Evolutionary conservation across 2,113 vertebrate species (phyloP).

Genomic region (Percopsis transmontana): DNA sequence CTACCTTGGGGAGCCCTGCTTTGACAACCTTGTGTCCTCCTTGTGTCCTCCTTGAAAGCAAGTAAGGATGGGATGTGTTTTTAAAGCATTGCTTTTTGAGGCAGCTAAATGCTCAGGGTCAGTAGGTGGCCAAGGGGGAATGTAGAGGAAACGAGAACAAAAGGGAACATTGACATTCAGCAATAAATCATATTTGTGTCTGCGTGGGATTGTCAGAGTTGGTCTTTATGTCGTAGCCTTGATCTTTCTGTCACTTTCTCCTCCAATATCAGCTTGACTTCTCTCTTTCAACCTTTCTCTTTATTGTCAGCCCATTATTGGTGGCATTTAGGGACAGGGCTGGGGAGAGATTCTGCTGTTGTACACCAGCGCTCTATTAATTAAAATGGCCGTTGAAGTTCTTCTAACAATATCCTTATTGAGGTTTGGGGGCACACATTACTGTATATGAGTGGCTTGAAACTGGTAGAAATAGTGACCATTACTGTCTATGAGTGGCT

Average conservation of each 20-base stretch:
- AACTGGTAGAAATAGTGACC: neutral
- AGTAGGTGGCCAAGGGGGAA: constrained; percentile 24
- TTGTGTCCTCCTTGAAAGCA: constrained; percentile 11
- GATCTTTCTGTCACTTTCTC: neutral
- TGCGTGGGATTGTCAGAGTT: constrained; percentile 35
- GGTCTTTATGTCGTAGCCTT: neutral
- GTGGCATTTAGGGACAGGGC: no score
- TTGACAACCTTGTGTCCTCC: constrained; percentile 47
- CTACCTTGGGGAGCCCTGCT: constrained; percentile 42
- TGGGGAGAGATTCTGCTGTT: no score
- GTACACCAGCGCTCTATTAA: no score
- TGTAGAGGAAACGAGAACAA: constrained; percentile 8
- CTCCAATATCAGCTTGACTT: neutral
- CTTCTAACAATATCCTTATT: constrained; percentile 11
- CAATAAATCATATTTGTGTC: constrained; percentile 27
- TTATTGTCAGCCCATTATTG: neutral
- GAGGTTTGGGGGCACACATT: constrained; percentile 38
- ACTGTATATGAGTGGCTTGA: constrained; percentile 34
- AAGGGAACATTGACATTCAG: constrained; percentile 28
- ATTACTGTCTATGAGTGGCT: constrained; percentile 37
- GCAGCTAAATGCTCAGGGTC: constrained; percentile 52
- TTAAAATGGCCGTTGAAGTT: neutral
- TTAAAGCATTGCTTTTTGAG: constrained; percentile 59
- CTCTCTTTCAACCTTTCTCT: neutral
- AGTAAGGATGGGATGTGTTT: constrained; percentile 34